Evolutionary conservation across 2,113 vertebrate species (phyloP), one percentile per base, ranked within the genome.

Genomic region (Desmodus rotundus): DNA sequence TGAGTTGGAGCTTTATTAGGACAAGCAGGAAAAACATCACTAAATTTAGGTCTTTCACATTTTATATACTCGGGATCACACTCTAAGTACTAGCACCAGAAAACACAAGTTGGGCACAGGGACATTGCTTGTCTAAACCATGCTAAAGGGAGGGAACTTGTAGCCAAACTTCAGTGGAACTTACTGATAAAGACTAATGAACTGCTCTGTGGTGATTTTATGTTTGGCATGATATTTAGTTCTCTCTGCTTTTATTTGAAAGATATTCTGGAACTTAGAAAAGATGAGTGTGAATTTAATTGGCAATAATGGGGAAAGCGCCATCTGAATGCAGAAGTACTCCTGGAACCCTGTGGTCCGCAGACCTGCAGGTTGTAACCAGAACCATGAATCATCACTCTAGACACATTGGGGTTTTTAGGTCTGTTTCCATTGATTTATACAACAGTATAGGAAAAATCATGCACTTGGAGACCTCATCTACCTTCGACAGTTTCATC

Each of bases 1-100:
- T 87, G 96, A 89, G 63, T 80, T 93, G 50, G n/a, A 43, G 78
- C 73, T 95, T 89, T 91, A 80, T 43, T 72, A 85, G 70, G 41
- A 54, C 47, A 63, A 76, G 33, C 38, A 61, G 20, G 2, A 76
- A 58, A 58, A 45, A 45, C 89, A 58, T 54, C 56, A 76, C 43
- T 85, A 58, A 33, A 17, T 28, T 47, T 84, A 74, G 33, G 12
- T 90, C 68, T 90, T 56, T 90, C 31, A 70, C 20, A 67, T 70
- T 93, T 91, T 81, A 70, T 45, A 6, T 38, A 19, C 41, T 89
- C 70, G 17, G 24, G n/a, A 36, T 47, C 20, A 10, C 89, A 22
- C 58, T 68, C 8, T 61, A 87, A 78, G 47, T 45, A 61, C 47
- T 38, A 38, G 17, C 28, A 61, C 61, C 45, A 54, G 63, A 86